Evolutionary conservation across 2,888 invertebrate species (phyloP).

Genomic region (Melinaea menophilus): DNA sequence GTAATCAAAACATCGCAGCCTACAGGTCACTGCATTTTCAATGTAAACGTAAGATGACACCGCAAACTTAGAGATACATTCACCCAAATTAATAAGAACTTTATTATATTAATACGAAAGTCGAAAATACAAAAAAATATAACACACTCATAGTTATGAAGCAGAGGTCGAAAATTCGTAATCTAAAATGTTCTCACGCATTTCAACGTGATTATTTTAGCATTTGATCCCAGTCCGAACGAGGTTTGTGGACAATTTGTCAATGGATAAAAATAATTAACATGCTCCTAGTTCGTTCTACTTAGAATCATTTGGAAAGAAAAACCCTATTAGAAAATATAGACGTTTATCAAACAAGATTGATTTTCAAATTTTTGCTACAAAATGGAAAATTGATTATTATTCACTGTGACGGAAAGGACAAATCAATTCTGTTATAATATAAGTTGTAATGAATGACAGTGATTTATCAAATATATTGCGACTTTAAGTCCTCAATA

Average conservation of each 20-base stretch:
- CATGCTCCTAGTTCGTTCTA: conserved; percentile 7
- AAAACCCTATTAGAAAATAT: neutral
- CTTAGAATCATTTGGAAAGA: conserved; percentile 6
- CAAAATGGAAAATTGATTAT: no score
- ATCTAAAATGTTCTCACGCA: conserved; percentile 64
- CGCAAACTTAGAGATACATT: conserved; percentile 37
- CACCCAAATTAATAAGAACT: conserved; percentile 10
- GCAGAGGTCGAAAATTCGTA: conserved; percentile 56
- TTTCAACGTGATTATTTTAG: conserved; percentile 50
- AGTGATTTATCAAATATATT: no score
- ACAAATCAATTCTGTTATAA: no score
- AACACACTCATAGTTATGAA: conserved; percentile 29
- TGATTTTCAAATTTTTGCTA: no score
- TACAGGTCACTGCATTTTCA: conserved; percentile 72
- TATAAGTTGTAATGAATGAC: no score
- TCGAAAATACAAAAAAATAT: neutral
- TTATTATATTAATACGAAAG: neutral
- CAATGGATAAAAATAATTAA: conserved; percentile 41
- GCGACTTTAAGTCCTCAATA: neutral
- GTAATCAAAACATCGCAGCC: conserved; percentile 70
- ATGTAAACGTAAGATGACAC: conserved; percentile 68
- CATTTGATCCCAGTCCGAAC: conserved; percentile 47
- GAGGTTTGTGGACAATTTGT: conserved; percentile 56
- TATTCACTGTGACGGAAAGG: no score
- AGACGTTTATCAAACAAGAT: no score